Evolutionary conservation across 92 coral and sea anemone genomes (phyloP), one percentile per base, ranked within the genome.

Genomic region (Diadumene lineata): DNA sequence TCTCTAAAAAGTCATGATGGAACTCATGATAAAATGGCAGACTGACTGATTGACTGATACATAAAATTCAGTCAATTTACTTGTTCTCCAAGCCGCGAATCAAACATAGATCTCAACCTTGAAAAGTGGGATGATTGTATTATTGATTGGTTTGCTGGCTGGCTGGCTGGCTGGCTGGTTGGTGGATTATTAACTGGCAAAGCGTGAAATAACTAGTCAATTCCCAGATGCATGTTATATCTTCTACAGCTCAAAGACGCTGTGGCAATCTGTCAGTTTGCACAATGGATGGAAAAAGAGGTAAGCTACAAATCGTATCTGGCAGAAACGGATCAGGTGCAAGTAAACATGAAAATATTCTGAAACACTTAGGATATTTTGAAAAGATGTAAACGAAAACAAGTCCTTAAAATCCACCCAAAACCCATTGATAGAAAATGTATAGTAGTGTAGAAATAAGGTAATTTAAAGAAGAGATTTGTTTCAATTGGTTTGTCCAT

Each of bases 251-350:
- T 83, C 10, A 94, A 84, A 73, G 98, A 94, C 66, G 87, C 80
- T 0, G 88, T 87, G 28, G 98, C 98, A 9, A 85, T 94, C 70
- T 69, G 92, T 55, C 90, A 94, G 68, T 91, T 94, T 66, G 81
- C 88, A 32, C 70, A 82, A 26, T 94, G 93, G 89, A 83, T 92
- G 72, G 96, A 94, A 43, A 86, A 94, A 62, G 97, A 94, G 97
- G 98, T 91, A 66, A 34, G 82, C 15, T 8, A 17, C 21, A 0
- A 34, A 24, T 13, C 28, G 3, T 11, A 11, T 11, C 33, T 25
- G 11, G 4, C 11, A 32, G 68, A 19, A 34, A 11, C 8, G 21
- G 11, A 7, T 63, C 68, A 10, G 11, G 8, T 26, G 30, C 34
- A 10, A 63, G 43, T 8, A 44, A 17, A 44, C 25, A 58, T 10